Evolutionary conservation across 2,888 invertebrate genomes (phyloP), one percentile per base, ranked within the genome.

Genomic region (Xestoiulus laeticollis): DNA sequence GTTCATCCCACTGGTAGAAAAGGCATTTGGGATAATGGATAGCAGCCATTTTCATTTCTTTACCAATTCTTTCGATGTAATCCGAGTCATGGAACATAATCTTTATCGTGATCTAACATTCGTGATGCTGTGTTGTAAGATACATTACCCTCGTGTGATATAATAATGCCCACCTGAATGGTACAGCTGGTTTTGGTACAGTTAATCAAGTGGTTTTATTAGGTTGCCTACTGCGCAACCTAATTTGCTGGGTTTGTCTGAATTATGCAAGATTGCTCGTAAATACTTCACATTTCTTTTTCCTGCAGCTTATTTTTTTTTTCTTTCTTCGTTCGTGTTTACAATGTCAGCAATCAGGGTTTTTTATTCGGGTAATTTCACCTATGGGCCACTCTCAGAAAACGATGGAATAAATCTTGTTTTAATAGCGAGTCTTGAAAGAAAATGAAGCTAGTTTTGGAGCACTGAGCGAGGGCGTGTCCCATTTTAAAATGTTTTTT

Each of bases 201-300:
- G 78, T 78, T 78, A 78, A 78, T 78, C 78, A 78, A 78, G 14
- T 78, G 78, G 78, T 78, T 78, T 78, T 78, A 78, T 30, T 78
- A 78, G 78, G 78, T 78, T 78, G 78, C 78, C 78, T 78, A 78
- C 78, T 78, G 78, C 26, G 78, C 78, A 78, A 78, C 78, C 78
- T 78, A 78, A 78, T 78, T 78, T 78, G 78, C 78, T 78, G 30
- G 78, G 78, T 78, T 78, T 78, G 78, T 78, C 78, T 22, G 78
- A 78, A 78, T 78, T 78, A 78, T 78, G 78, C 78, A 30, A 78
- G 78, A 78, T 78, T 30, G 78, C 78, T 78, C 78, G 78, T 78
- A 78, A 78, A 78, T 30, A 78, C 78, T 78, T 78, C 78, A 78
- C 6, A 78, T 78, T 78, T 78, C 78, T 78, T 14, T 22, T 26